Evolutionary conservation across 30 jellyfish, hydroid and myxozoan species (phyloP).

Genomic region (Morbakka virulenta): DNA sequence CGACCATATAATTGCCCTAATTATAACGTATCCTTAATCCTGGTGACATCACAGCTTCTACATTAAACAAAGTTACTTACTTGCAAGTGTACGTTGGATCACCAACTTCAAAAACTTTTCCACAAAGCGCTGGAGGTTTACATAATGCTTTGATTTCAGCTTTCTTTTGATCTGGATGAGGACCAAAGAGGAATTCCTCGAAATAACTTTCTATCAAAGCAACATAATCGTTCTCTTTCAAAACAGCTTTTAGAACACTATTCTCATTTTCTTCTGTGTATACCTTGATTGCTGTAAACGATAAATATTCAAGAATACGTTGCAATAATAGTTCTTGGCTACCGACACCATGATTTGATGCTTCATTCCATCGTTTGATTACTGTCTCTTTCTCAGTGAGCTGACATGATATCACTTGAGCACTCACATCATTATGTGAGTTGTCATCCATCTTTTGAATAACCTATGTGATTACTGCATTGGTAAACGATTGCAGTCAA

Average conservation of each 20-base stretch:
- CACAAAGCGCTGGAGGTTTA: conserved; percentile 79
- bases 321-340: too few relatives aligned
- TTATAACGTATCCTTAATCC: too few relatives aligned
- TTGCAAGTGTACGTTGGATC: conserved; percentile 96
- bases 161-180: conserved; percentile 48
- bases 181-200: conserved; percentile 72
- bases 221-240: conserved; percentile 42
- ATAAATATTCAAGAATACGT: not conserved
- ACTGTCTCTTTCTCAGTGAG: too few relatives aligned
- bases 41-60: too few relatives aligned
- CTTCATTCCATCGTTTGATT: too few relatives aligned
- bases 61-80: conserved; percentile 41
- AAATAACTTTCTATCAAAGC: conserved; percentile 34
- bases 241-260: conserved; percentile 43
- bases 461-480: too few relatives aligned
- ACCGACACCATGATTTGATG: too few relatives aligned
- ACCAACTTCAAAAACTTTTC: conserved; percentile 79
- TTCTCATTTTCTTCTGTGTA: conserved; percentile 4
- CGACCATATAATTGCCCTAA: too few relatives aligned
- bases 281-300: not conserved
- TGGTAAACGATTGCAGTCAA: too few relatives aligned
- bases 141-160: conserved; percentile 29
- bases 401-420: too few relatives aligned
- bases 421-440: too few relatives aligned
- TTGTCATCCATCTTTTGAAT: too few relatives aligned